Base-by-base conservation (phyloP, 2,888 invertebrate genomes). In the Andrena haemorrhoa region DNA sequence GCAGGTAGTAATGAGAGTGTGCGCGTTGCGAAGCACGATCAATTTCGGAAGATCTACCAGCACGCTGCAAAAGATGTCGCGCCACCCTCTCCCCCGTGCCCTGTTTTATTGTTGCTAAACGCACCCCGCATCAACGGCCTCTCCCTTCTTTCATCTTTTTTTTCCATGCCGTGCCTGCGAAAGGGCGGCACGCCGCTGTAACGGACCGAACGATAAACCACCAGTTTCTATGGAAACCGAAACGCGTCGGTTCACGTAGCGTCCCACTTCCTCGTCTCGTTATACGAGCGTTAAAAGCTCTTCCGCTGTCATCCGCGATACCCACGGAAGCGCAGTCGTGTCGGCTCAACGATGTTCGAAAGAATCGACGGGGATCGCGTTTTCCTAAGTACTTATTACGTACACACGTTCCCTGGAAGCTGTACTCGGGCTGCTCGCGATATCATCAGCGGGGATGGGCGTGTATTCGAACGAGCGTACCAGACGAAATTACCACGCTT, bases 1-100 rank as follows among this genome's bases (percentile, higher is more conserved):
- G 82, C 83, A 68, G 73, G 66, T 79, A 77, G 87, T 88, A 88
- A 88, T 79, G 87, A 88, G 87, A 88, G 89, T 85, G 61, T 87
- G 87, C 88, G 87, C 84, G 86, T 83, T 84, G 87, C 89, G 87
- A 82, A 73, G 85, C 78, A 77, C 87, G 88, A 88, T 88, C 89
- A 88, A 88, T 88, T 88, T 88, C 87, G 88, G 85, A 85, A 87
- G 89, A 88, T 85, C 85, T 74, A 83, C 83, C 70, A 69, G 47
- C 70, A 83, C 80, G 73, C 71, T 84, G 85, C 84, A 84, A 84
- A 88, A 87, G 89, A 88, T 88, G 88, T 88, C 87, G 89, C 88
- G 33, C 81, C 78, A 64, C 82, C 82, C 81, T 66, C 75, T 29
- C 23, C 63, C 77, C 58, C 41, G 41, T 56, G 73, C 16, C 65